These are phyloP conservation scores for Callionymus lyra DNA, from an alignment of 2,113 vertebrate genomes.

Conservation along the genomic window DNA sequence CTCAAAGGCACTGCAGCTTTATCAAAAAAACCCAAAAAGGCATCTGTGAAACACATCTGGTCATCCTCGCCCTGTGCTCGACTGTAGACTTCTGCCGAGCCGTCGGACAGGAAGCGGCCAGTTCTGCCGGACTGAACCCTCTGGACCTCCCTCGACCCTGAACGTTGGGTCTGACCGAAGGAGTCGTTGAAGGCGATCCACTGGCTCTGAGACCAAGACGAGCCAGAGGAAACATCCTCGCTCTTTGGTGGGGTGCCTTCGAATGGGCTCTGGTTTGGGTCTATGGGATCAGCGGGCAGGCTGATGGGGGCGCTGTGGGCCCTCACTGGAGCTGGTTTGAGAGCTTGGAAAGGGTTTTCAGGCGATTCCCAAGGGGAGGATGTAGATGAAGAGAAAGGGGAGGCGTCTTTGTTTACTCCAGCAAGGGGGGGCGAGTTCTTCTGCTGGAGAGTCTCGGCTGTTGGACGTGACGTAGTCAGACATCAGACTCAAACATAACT, in stretches of 20 bases:
- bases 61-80: slow-evolving; percentile 51
- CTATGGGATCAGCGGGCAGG: slow-evolving; percentile 37
- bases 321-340: slow-evolving; percentile 48
- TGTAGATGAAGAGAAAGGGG: slow-evolving; percentile 48
- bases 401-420: slow-evolving; percentile 40
- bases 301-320: slow-evolving; percentile 63
- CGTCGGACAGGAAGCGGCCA: slow-evolving; percentile 63
- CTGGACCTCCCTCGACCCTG: slow-evolving; percentile 36
- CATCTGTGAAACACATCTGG: slow-evolving; percentile 45
- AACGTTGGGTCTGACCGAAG: slow-evolving; percentile 40
- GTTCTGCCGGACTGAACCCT: slow-evolving; percentile 49
- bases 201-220: slow-evolving; percentile 67
- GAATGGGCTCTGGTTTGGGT: slow-evolving; percentile 15
- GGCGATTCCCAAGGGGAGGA: slow-evolving; percentile 62
- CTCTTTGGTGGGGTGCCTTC: slow-evolving; percentile 40
- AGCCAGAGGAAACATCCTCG: slow-evolving; percentile 41
- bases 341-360: slow-evolving; percentile 60
- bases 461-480: slow-evolving; percentile 33
- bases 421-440: slow-evolving; percentile 45
- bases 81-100: slow-evolving; percentile 57
- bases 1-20: slow-evolving; percentile 53
- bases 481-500: slow-evolving; percentile 1
- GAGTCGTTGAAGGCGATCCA: slow-evolving; percentile 75
- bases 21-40: slow-evolving; percentile 57
- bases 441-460: slow-evolving; percentile 57